Base-by-base conservation (phyloP, 2,797 vertebrate genomes). In the Helicolenus hilgendorfi region DNA sequence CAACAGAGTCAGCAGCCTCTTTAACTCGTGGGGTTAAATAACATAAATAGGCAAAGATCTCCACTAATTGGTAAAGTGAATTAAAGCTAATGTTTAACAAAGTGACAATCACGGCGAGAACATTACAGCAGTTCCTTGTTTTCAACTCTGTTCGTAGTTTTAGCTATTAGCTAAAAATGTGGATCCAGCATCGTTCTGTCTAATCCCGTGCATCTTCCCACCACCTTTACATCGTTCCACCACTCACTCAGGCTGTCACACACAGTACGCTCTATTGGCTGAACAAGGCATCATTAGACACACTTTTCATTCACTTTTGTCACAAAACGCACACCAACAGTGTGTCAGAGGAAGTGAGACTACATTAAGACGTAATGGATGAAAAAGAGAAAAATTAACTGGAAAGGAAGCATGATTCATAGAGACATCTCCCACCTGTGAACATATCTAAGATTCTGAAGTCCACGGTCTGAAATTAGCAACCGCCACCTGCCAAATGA, bases 1-100 rank as follows among this genome's bases (percentile, higher is more conserved):
- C 31, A 65, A 78, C 56, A 64, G 2, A 68, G 63, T 70, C 64
- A 56, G 70, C 59, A 31, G 58, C 20, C 7, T 22, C 24, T 65
- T 53, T 29, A 76, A 76, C 35, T 29, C 1, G 11, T 4, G 4
- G 49, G 59, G 70, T 87, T 70, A 75, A 80, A 84, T 77, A 69
- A 79, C 15, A 63, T 14, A 45, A 83, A 79, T 0, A 70, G 7
- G 6, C 31, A 45, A 68, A 55, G 20, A 69, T 24, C 49, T 26
- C 22, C 9, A 58, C 59, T 55, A 75, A 81, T 10, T 64, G 14
- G 60, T 11, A 0, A 65, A 55, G 35, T 70, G 36, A 77, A 77
- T 36, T 59, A 4, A 11, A 79, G 36, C 22, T 70, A 11, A 79
- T 59, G 20, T 68, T 73, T 11, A 65, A 64, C 49, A 75, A 68